Conservation (phyloP, 2,797 vertebrate species). For the Monodelphis domestica region DNA sequence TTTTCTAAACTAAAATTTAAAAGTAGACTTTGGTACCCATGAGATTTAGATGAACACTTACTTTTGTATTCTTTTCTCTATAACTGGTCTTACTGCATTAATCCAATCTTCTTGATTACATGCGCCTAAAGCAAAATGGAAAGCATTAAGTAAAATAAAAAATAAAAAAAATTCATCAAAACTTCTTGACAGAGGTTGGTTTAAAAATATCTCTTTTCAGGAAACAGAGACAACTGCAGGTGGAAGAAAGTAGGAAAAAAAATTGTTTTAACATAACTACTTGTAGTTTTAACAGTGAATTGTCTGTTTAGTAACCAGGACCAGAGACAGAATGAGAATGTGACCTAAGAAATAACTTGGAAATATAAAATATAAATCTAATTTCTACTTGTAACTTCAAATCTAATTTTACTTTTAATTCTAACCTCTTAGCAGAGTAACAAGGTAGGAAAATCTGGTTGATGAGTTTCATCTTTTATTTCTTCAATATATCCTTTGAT, state of each 20-base stretch:
- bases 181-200: slow-evolving; percentile 8
- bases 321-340: neutral
- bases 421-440: slow-evolving; percentile 6
- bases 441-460: neutral
- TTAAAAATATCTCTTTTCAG: slow-evolving; percentile 3
- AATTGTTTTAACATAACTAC: neutral
- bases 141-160: slow-evolving; percentile 13
- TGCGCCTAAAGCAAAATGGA: slow-evolving; percentile 84
- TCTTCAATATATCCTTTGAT: slow-evolving; percentile 8
- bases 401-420: slow-evolving; percentile 23
- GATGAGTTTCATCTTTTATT: neutral
- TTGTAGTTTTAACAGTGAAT: slow-evolving; percentile 29
- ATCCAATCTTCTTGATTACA: slow-evolving; percentile 99
- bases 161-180: slow-evolving; percentile 11
- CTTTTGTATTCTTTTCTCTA: slow-evolving; percentile 99
- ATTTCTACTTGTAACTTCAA: slow-evolving; percentile 10
- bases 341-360: neutral
- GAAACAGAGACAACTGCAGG: slow-evolving; percentile 4
- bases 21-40: neutral
- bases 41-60: slow-evolving; percentile 81
- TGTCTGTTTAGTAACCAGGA: neutral
- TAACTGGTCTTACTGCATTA: slow-evolving; percentile 96
- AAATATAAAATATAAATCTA: slow-evolving; percentile 34
- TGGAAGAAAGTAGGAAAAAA: neutral
- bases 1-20: no score